phyloP scores from a whole-genome alignment of 2,888 invertebrate species.

The Oscheius sp. region DNA sequence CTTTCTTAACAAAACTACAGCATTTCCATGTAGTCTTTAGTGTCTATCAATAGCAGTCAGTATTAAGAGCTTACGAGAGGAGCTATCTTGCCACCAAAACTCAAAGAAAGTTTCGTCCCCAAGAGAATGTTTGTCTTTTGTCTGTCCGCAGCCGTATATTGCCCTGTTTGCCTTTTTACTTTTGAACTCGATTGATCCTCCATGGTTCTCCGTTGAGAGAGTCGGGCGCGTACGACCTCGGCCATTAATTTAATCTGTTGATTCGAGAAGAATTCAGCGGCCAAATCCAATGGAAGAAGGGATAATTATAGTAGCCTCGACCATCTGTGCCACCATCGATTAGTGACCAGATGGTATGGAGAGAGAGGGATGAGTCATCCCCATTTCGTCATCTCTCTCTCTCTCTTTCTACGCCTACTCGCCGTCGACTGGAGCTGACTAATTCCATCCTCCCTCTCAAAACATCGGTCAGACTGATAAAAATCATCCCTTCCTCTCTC shows the following conservation, averaged over 20 bases:
- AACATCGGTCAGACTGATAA: neutral
- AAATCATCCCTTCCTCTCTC: neutral
- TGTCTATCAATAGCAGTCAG: too few relatives aligned
- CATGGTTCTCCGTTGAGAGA: neutral
- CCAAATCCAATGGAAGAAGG: neutral
- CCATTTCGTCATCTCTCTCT: neutral
- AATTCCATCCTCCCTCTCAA: neutral
- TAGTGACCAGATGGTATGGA: slow-evolving; percentile 13
- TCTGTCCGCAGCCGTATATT: too few relatives aligned
- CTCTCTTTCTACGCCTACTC: too few relatives aligned
- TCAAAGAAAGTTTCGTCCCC: too few relatives aligned
- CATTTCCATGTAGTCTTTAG: too few relatives aligned
- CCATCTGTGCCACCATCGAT: slow-evolving; percentile 6
- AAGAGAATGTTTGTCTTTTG: too few relatives aligned
- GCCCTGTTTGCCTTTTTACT: slow-evolving; percentile 14
- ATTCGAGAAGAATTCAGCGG: neutral
- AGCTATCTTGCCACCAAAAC: too few relatives aligned
- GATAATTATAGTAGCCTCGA: slow-evolving; percentile 11
- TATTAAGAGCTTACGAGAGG: too few relatives aligned
- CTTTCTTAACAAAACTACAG: too few relatives aligned
- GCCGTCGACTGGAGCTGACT: too few relatives aligned
- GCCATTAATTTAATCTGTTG: slow-evolving; percentile 18
- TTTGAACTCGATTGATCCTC: neutral
- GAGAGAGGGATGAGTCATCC: neutral
- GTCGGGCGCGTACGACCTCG: neutral